phyloP scores from a whole-genome alignment of 1,140 invertebrate species.

The Cyclargus thomasi region DNA sequence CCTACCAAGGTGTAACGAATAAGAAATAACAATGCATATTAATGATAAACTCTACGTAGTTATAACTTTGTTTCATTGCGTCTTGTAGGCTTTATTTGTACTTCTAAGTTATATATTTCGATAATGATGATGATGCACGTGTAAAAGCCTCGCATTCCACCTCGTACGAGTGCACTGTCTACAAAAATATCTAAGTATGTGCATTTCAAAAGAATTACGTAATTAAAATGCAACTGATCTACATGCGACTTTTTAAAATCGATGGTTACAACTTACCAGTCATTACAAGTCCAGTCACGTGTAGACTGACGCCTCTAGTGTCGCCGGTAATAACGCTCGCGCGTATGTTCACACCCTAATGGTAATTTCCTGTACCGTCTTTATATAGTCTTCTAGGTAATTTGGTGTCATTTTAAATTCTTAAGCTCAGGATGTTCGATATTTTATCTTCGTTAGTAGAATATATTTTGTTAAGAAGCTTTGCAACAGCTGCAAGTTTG shows the following conservation, averaged over 20 bases:
- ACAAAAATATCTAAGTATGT: background rate
- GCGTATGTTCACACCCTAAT: background rate
- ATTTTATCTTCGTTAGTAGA: too few relatives aligned
- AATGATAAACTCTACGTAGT: too few relatives aligned
- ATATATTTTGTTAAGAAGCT: too few relatives aligned
- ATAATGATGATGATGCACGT: background rate
- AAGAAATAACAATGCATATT: too few relatives aligned
- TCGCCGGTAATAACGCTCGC: background rate
- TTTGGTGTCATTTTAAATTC: too few relatives aligned
- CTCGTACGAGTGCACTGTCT: background rate
- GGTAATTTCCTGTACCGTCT: background rate
- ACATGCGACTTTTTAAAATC: conserved; percentile 9
- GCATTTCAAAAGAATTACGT: conserved; percentile 7
- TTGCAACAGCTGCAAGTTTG: too few relatives aligned
- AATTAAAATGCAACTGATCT: conserved; percentile 9
- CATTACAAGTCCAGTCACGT: conserved; percentile 39
- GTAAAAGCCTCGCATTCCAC: background rate
- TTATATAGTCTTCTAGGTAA: too few relatives aligned
- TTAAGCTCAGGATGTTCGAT: too few relatives aligned
- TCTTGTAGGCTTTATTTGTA: too few relatives aligned
- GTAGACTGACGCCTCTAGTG: conserved; percentile 32
- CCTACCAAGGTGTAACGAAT: too few relatives aligned
- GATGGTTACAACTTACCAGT: conserved; percentile 2
- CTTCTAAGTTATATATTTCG: too few relatives aligned
- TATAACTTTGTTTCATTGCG: too few relatives aligned